A percentile compares a stretch with the other conserved stretches of the same genome.
phyloP scores from a whole-genome alignment of 2,113 vertebrate genomes.

The Lanius ludovicianus region DNA sequence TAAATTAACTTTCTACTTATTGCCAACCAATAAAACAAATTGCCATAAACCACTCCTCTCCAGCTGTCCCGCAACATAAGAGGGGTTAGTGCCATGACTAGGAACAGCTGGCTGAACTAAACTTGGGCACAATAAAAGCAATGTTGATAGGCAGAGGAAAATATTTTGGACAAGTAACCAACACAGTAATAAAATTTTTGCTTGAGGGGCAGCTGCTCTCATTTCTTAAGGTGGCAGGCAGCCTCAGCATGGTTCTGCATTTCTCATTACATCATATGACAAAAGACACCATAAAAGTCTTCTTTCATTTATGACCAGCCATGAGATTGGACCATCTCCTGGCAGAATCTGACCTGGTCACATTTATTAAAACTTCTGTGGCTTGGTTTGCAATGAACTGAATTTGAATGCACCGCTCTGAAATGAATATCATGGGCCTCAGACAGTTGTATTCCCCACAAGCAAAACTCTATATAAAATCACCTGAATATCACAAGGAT shows the following conservation, averaged over 20 bases:
- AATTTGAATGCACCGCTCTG: not conserved
- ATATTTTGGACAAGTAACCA: conserved; percentile 31
- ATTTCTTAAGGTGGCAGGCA: conserved; percentile 13
- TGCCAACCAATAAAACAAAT: not conserved
- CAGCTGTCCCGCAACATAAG: not conserved
- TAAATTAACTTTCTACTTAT: not conserved
- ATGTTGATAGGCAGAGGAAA: conserved; percentile 36
- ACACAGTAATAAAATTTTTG: conserved; percentile 16
- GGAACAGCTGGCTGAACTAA: not conserved
- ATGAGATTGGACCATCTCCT: not conserved
- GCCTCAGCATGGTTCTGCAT: not conserved
- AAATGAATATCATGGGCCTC: not conserved
- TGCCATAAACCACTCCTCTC: not conserved
- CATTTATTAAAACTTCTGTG: not conserved
- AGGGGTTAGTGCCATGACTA: not conserved
- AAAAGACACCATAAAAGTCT: not conserved
- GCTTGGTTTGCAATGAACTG: not conserved
- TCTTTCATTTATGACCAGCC: conserved; percentile 10
- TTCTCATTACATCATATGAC: conserved; percentile 12
- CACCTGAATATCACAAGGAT: not conserved
- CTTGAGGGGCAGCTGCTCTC: conserved; percentile 32
- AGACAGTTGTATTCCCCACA: not conserved
- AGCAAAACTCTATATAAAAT: not conserved
- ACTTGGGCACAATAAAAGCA: conserved; percentile 6
- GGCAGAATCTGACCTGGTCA: not conserved